Percentiles rank a stretch among this genome's conserved stretches.
Conservation (phyloP, 30 jellyfish, hydroid and myxozoan species). For the Sanderia malayensis region DNA sequence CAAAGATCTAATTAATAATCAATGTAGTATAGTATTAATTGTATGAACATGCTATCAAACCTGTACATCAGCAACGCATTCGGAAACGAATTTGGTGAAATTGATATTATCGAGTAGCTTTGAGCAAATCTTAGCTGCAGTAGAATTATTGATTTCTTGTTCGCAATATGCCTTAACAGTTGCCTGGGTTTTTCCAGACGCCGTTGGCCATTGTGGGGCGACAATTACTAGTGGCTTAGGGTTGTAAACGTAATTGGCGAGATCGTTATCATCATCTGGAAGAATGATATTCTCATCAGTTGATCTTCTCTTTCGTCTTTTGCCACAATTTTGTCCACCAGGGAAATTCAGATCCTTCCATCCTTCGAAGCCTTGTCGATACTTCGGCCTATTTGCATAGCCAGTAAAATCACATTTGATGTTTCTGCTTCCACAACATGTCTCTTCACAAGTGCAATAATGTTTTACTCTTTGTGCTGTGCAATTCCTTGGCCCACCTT, state of each 20-base stretch:
- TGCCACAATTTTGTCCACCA: constrained; percentile 79
- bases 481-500: constrained; percentile 61
- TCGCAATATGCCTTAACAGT: constrained; percentile 38
- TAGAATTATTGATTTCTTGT: constrained; percentile 38
- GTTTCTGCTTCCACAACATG: constrained; percentile 68
- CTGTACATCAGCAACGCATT: constrained; percentile 78
- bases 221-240: constrained; percentile 33
- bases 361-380: constrained; percentile 25
- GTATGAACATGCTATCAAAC: too few relatives aligned
- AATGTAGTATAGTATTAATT: too few relatives aligned
- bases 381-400: constrained; percentile 54
- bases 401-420: background rate
- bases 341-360: constrained; percentile 80
- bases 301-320: constrained; percentile 46
- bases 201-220: constrained; percentile 61
- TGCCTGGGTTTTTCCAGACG: constrained; percentile 52
- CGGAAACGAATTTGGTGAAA: constrained; percentile 35
- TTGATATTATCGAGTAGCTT: constrained; percentile 49
- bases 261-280: constrained; percentile 73
- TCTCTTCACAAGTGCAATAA: constrained; percentile 76
- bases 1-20: too few relatives aligned
- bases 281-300: constrained; percentile 43
- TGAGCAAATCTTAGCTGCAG: constrained; percentile 47
- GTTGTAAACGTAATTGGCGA: constrained; percentile 39
- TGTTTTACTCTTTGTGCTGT: constrained; percentile 66